These are phyloP conservation scores for Coccyzus lansbergi DNA, from an alignment of 2,797 vertebrate genomes.

Conservation along the genomic window DNA sequence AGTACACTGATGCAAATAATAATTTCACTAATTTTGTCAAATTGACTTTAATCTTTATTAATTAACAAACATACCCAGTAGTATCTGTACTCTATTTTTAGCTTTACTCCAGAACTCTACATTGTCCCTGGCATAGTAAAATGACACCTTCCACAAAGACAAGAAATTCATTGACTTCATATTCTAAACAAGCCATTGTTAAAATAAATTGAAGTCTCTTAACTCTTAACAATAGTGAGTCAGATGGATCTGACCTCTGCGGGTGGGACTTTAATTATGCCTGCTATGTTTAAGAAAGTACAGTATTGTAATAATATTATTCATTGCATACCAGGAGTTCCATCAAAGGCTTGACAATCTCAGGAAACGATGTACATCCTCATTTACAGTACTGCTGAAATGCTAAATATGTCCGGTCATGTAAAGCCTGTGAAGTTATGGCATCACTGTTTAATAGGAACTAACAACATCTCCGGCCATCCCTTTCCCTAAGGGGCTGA, in stretches of 20 bases:
- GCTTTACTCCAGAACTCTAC: background rate
- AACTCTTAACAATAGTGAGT: slow-evolving; percentile 47
- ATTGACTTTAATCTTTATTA: background rate
- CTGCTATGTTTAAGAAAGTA: slow-evolving; percentile 36
- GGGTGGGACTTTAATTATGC: slow-evolving; percentile 40
- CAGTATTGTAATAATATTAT: slow-evolving; percentile 59
- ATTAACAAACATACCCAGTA: background rate
- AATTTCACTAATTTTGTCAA: background rate
- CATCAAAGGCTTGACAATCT: slow-evolving; percentile 54
- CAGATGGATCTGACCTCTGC: slow-evolving; percentile 40
- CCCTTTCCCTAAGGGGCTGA: background rate
- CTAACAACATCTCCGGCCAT: background rate
- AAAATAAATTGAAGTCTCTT: slow-evolving; percentile 38
- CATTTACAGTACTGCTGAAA: slow-evolving; percentile 21
- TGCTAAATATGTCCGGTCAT: slow-evolving; percentile 27
- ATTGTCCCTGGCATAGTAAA: slow-evolving; percentile 10
- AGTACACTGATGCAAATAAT: background rate
- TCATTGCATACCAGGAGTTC: slow-evolving; percentile 64
- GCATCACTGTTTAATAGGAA: background rate
- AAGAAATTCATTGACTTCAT: slow-evolving; percentile 52
- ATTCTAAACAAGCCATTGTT: slow-evolving; percentile 52
- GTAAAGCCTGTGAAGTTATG: slow-evolving; percentile 13
- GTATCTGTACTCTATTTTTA: slow-evolving; percentile 3
- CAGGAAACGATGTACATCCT: slow-evolving; percentile 61
- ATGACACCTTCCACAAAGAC: slow-evolving; percentile 41